Evolutionary conservation across 2,888 invertebrate species (phyloP).

Genomic region (Leucania comma): DNA sequence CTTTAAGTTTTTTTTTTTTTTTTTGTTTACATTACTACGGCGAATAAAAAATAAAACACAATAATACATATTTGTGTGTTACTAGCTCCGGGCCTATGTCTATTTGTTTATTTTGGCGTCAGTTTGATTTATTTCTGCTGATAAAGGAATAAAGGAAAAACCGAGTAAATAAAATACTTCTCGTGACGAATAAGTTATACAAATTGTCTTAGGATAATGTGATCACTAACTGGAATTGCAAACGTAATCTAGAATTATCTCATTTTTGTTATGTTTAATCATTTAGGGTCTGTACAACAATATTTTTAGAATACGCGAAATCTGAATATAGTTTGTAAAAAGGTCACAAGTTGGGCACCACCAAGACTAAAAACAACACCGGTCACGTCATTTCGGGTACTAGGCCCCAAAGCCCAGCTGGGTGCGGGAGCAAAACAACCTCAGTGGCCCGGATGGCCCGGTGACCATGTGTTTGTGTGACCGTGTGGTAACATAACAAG

Average conservation of each 20-base stretch:
- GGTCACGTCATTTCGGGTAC: too few species aligned
- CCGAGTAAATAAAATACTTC: slow-evolving; percentile 33
- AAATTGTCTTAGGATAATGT: slow-evolving; percentile 12
- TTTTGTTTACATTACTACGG: neutral
- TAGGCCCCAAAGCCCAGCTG: too few species aligned
- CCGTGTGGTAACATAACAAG: too few species aligned
- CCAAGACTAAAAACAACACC: too few species aligned
- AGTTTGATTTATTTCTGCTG: slow-evolving; percentile 56
- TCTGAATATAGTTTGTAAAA: too few species aligned
- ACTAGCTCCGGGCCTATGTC: slow-evolving; percentile 26
- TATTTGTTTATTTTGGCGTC: slow-evolving; percentile 49
- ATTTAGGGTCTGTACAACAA: too few species aligned
- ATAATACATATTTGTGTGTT: neutral
- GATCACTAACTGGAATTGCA: neutral
- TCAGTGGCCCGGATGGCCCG: too few species aligned
- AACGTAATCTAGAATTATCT: neutral
- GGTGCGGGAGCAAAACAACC: too few species aligned
- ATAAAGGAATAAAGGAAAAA: slow-evolving; percentile 35
- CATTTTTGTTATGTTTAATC: too few species aligned
- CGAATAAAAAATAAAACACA: slow-evolving; percentile 7
- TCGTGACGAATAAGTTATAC: slow-evolving; percentile 15
- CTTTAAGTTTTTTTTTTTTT: neutral
- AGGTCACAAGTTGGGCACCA: too few species aligned
- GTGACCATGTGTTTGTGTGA: too few species aligned
- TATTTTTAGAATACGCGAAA: too few species aligned